Conservation (phyloP, 1,140 invertebrate genomes). For the Pseudomyrmex sp. region DNA sequence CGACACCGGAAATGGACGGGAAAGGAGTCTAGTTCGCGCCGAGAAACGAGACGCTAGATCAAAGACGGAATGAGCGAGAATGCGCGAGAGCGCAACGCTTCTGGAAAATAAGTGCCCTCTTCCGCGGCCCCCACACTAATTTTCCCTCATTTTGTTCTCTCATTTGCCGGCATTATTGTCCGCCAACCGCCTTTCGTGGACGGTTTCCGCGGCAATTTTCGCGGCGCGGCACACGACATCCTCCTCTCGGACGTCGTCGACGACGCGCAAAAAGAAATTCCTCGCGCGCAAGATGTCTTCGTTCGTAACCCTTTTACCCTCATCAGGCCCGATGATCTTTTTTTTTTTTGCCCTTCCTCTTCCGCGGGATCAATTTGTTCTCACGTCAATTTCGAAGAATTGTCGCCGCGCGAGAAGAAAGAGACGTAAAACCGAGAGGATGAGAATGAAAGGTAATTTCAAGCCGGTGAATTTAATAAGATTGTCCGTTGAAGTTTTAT, state of each 20-base stretch:
- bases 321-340: too few species aligned
- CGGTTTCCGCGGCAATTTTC: background rate
- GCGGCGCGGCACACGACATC: background rate
- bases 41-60: conserved; percentile 3
- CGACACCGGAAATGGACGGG: conserved; percentile 21
- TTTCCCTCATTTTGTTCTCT: conserved; percentile 26
- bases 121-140: conserved; percentile 6
- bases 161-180: conserved; percentile 11
- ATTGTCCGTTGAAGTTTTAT: too few species aligned
- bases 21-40: background rate
- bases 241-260: background rate
- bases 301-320: too few species aligned
- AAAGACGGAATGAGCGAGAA: conserved; percentile 14
- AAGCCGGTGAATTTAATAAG: too few species aligned
- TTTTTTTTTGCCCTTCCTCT: too few species aligned
- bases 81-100: background rate
- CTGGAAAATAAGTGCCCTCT: conserved; percentile 27
- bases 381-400: too few species aligned
- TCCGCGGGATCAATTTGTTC: too few species aligned
- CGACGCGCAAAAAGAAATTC: too few species aligned
- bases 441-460: too few species aligned
- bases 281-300: too few species aligned
- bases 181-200: background rate
- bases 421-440: too few species aligned
- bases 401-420: too few species aligned